Evolutionary conservation across 2,113 vertebrate genomes (phyloP), one percentile per base, ranked within the genome.

Genomic region (Pardalotus punctatus): DNA sequence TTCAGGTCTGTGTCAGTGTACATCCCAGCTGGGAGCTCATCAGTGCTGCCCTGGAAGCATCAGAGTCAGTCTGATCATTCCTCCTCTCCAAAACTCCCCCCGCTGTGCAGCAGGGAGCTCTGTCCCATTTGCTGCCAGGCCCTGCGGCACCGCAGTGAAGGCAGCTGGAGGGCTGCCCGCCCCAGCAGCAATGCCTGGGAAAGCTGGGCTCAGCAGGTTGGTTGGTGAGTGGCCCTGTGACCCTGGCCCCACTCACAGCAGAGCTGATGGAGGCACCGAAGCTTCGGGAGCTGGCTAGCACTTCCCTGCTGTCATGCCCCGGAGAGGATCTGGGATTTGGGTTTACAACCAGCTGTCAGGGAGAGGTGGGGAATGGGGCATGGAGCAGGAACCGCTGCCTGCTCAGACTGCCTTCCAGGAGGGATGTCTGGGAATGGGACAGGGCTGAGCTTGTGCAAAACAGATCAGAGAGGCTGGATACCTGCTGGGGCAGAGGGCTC

Each of bases 131-230:
- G 82, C 45, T 88, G 80, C 56, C 61, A 53, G 71, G 45, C 64
- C 50, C 47, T 7, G 64, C 1, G 1, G 78, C 10, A 1, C 18
- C 22, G 61, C 8, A 3, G 78, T 45, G 38, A 82, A 62, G 62
- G 92, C 62, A 66, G 91, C 80, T 96, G 93, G 83, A 94, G 43
- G 9, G 28, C 78, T 96, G 94, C 72, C 91, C 12, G 0, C n/a
- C 5, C 22, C 0, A 0, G 50, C 72, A 86, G 86, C 10, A 10
- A 0, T 76, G 77, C 81, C 51, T 10, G 5, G 91, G 86, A 93
- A 93, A 88, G 89, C 95, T 92, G 80, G 74, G 81, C 93, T 97
- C 96, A 95, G 96, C 97, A 96, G 71, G 56, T 56, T 92, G 50
- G 14, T 9, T 92, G 50, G 14, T 9, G 13, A 9, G 54, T n/a